Evolutionary conservation across 1,140 invertebrate species (phyloP).

Genomic region (Hormaphis cornu): DNA sequence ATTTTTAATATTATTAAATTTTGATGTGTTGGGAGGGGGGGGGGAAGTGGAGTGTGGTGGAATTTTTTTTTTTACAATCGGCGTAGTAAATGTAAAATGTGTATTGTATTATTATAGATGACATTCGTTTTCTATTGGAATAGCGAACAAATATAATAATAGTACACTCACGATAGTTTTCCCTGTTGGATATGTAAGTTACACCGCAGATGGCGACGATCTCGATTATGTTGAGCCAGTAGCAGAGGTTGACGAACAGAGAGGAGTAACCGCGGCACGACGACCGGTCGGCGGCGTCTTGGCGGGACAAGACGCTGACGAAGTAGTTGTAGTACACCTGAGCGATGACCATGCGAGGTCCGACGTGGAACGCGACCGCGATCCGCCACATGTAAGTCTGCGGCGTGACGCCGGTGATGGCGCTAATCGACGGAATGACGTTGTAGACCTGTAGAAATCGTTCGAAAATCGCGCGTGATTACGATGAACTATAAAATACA

Average conservation of each 20-base stretch:
- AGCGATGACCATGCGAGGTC: slow-evolving; percentile 74
- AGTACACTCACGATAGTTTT: slow-evolving; percentile 80
- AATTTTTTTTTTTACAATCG: no score
- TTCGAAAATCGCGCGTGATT: background rate
- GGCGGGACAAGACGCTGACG: slow-evolving; percentile 42
- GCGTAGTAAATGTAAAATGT: no score
- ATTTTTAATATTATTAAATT: no score
- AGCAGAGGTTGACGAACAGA: slow-evolving; percentile 60
- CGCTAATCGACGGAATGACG: slow-evolving; percentile 83
- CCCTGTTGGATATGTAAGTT: slow-evolving; percentile 84
- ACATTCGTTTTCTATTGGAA: no score
- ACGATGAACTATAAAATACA: background rate
- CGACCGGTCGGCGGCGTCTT: background rate
- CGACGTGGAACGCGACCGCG: slow-evolving; percentile 78
- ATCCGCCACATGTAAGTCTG: slow-evolving; percentile 87
- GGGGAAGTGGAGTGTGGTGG: no score
- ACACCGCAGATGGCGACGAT: slow-evolving; percentile 73
- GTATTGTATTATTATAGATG: no score
- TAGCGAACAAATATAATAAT: no score
- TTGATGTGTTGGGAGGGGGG: no score
- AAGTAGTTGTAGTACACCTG: slow-evolving; percentile 75
- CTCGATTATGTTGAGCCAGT: slow-evolving; percentile 77
- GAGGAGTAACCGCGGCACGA: no score
- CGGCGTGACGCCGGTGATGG: slow-evolving; percentile 80
- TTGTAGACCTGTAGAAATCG: slow-evolving; percentile 68